A percentile compares a stretch with the other conserved stretches of the same genome.
Conservation (phyloP, 2,113 vertebrate genomes). For the Notothenia rossii region DNA sequence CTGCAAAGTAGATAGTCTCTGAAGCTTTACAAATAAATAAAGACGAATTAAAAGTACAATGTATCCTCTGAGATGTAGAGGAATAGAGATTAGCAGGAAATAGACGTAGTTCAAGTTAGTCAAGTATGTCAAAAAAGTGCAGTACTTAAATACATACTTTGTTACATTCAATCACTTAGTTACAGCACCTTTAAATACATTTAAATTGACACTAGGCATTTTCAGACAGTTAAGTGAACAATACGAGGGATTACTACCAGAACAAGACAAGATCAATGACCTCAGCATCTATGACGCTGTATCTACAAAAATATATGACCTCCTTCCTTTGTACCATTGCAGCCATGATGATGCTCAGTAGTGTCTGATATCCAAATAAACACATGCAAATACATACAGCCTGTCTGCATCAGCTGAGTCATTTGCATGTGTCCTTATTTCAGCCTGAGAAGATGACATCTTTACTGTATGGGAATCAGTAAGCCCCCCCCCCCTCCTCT, state of each 20-base stretch:
- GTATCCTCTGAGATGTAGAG: no score
- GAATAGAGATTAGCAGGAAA: no score
- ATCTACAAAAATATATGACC: constrained; percentile 24
- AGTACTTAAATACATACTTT: no score
- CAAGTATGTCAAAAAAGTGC: no score
- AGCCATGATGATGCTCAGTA: constrained; percentile 3
- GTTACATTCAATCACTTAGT: neutral
- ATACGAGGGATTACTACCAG: neutral
- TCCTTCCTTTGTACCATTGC: constrained; percentile 37
- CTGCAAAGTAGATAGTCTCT: no score
- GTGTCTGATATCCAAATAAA: constrained; percentile 45
- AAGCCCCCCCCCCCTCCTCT: neutral
- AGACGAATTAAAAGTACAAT: no score
- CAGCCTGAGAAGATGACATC: constrained; percentile 31
- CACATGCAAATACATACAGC: constrained; percentile 38
- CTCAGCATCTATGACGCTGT: neutral
- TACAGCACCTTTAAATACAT: neutral
- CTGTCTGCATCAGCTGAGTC: constrained; percentile 61
- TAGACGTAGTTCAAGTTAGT: no score
- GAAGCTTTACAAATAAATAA: no score
- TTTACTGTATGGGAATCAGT: constrained; percentile 58
- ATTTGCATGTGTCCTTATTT: constrained; percentile 74
- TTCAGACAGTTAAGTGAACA: neutral
- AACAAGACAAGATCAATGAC: neutral
- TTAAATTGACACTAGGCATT: neutral